Conservation (phyloP, 2,888 invertebrate genomes). For the Agrilus biguttatus region DNA sequence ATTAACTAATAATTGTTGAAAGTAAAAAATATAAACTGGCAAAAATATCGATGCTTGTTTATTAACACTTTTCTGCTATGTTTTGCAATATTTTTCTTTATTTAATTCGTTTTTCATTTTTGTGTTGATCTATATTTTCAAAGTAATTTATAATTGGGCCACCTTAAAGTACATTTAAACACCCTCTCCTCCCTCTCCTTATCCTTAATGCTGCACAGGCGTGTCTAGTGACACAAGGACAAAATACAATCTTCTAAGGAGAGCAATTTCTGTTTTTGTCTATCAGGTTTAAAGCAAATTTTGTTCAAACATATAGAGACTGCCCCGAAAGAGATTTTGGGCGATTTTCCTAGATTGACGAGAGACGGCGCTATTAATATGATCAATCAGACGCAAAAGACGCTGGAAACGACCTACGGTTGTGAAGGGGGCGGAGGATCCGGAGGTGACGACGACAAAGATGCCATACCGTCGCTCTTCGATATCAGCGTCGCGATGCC, state of each 20-base stretch:
- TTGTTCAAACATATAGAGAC: constrained; percentile 66
- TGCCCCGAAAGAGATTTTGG: constrained; percentile 79
- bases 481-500: constrained; percentile 25
- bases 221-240: neutral
- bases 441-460: constrained; percentile 12
- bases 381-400: constrained; percentile 36
- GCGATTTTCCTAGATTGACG: constrained; percentile 74
- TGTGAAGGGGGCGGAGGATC: constrained; percentile 15
- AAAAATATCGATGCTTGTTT: too few relatives aligned
- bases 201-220: neutral
- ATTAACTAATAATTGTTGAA: too few relatives aligned
- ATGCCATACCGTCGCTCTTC: constrained; percentile 25
- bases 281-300: constrained; percentile 26
- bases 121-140: too few relatives aligned
- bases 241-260: neutral
- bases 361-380: constrained; percentile 54
- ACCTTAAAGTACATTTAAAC: too few relatives aligned
- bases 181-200: neutral
- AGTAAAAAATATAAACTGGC: too few relatives aligned
- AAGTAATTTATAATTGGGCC: too few relatives aligned
- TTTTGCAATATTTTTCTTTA: too few relatives aligned
- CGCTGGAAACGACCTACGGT: constrained; percentile 31
- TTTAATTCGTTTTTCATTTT: too few relatives aligned
- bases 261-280: constrained; percentile 1
- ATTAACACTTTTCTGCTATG: too few relatives aligned